Conservation (phyloP, 2,888 invertebrate species). For the Protula sp. region DNA sequence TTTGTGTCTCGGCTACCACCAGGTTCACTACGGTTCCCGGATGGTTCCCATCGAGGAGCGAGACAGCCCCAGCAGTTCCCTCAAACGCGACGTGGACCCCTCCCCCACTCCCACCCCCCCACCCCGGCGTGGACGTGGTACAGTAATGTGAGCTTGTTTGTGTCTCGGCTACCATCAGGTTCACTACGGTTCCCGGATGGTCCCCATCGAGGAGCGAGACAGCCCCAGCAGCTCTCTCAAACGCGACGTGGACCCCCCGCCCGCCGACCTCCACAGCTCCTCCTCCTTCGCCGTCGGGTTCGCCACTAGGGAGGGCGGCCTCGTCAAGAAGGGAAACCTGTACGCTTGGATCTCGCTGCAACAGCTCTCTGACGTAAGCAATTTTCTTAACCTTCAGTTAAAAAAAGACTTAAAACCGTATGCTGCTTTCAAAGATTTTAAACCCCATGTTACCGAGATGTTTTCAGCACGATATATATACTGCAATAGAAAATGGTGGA, state of each 20-base stretch:
- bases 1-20: too few species aligned
- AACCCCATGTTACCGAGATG: too few species aligned
- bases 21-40: slow-evolving; percentile 53
- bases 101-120: too few species aligned
- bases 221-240: slow-evolving; percentile 1
- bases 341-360: slow-evolving; percentile 96
- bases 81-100: too few species aligned
- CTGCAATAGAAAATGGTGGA: too few species aligned
- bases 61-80: too few species aligned
- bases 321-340: slow-evolving; percentile 71
- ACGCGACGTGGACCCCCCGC: background rate
- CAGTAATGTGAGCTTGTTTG: too few species aligned
- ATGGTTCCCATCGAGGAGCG: slow-evolving; percentile 18
- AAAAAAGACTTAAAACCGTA: too few species aligned
- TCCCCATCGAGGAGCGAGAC: slow-evolving; percentile 2
- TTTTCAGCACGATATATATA: too few species aligned
- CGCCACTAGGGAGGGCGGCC: background rate
- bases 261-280: background rate
- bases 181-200: slow-evolving; percentile 51
- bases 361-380: slow-evolving; percentile 73
- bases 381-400: background rate
- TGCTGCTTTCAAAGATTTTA: too few species aligned
- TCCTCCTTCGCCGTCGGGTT: background rate
- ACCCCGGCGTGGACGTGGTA: too few species aligned
- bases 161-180: too few species aligned